These are phyloP conservation scores for Nomada ruficornis DNA, from an alignment of 2,888 invertebrate species.

Conservation along the genomic window DNA sequence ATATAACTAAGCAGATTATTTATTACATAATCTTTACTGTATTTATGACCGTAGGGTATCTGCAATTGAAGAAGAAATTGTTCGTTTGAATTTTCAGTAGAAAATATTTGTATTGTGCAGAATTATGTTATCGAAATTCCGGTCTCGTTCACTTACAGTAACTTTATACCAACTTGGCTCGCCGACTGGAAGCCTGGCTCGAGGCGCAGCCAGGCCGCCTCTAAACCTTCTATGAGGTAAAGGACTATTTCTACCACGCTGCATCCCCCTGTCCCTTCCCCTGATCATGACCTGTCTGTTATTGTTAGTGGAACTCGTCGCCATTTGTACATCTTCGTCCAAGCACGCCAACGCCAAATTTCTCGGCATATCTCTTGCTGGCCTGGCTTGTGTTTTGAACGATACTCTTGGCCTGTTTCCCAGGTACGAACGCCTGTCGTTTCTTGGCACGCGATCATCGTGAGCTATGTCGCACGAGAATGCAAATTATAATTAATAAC, in stretches of 20 bases:
- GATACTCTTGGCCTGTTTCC: constrained; percentile 75
- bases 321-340: constrained; percentile 79
- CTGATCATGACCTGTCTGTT: constrained; percentile 69
- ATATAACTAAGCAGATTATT: constrained; percentile 87
- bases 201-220: constrained; percentile 40
- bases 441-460: constrained; percentile 73
- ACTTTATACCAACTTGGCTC: constrained; percentile 90
- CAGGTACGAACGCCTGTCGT: constrained; percentile 42
- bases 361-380: constrained; percentile 53
- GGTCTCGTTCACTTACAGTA: constrained; percentile 83
- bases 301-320: constrained; percentile 73
- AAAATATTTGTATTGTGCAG: neutral
- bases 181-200: constrained; percentile 40
- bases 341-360: constrained; percentile 64
- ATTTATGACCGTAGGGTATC: constrained; percentile 90
- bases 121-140: neutral
- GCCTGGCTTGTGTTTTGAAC: constrained; percentile 74
- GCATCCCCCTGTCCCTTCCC: constrained; percentile 65
- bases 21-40: constrained; percentile 89
- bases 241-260: constrained; percentile 76
- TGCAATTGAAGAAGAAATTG: constrained; percentile 63
- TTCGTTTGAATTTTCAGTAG: neutral
- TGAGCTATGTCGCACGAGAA: constrained; percentile 67
- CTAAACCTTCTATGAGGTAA: constrained; percentile 71
- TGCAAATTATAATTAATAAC: neutral